A percentile compares a stretch with the other conserved stretches of the same genome.
phyloP scores from a whole-genome alignment of 2,888 invertebrate species.

The Drosophila paracracens region DNA sequence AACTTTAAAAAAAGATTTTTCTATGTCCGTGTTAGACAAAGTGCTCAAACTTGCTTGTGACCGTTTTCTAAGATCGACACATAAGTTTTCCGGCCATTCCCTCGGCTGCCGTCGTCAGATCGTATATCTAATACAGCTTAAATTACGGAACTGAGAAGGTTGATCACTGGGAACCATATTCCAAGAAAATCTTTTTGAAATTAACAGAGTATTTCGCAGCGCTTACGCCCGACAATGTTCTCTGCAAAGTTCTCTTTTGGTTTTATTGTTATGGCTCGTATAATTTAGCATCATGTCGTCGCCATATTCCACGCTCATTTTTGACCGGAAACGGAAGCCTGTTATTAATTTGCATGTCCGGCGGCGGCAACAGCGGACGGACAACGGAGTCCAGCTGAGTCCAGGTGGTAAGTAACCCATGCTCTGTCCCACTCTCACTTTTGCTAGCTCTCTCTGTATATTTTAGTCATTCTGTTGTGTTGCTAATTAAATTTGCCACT shows the following conservation, averaged over 20 bases:
- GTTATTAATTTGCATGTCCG: conserved; percentile 80
- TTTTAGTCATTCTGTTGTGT: conserved; percentile 13
- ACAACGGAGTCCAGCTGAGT: neutral
- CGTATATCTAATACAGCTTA: no score
- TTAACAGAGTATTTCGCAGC: neutral
- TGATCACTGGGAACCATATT: no score
- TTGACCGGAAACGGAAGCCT: conserved; percentile 76
- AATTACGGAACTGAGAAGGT: no score
- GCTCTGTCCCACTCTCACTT: neutral
- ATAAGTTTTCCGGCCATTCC: neutral
- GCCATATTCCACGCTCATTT: conserved; percentile 49
- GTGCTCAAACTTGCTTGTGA: neutral
- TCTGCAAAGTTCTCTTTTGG: neutral
- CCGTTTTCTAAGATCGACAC: neutral
- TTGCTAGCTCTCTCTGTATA: neutral
- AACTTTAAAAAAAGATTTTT: neutral
- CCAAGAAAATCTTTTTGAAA: no score
- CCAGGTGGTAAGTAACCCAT: conserved; percentile 38
- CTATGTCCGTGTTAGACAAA: neutral
- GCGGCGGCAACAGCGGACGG: conserved; percentile 16
- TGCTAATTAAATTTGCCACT: conserved; percentile 78
- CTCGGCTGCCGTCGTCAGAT: neutral
- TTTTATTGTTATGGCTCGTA: conserved; percentile 7
- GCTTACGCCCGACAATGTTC: neutral
- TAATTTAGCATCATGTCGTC: conserved; percentile 29